phyloP scores from a whole-genome alignment of 2,888 invertebrate species.

The Silvanus unidentatus region DNA sequence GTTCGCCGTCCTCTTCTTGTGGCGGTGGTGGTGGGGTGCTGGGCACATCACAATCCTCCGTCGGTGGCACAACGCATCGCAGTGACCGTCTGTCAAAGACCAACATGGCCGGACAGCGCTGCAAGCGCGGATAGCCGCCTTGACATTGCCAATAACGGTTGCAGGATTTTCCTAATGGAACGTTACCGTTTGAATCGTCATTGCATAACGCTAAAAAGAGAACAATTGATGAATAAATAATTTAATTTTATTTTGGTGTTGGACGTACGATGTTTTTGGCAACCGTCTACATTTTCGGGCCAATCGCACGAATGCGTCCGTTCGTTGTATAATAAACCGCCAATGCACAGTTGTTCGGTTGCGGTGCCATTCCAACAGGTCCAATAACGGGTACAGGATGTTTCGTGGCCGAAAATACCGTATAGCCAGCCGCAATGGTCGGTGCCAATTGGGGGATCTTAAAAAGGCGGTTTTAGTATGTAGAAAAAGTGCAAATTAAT shows the following conservation, averaged over 20 bases:
- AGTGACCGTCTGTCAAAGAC: conserved; percentile 78
- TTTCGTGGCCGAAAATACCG: conserved; percentile 90
- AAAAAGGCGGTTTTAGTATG: conserved; percentile 9
- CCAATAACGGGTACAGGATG: conserved; percentile 89
- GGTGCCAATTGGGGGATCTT: conserved; percentile 75
- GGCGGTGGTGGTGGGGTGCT: conserved; percentile 65
- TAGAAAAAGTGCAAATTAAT: too few species aligned
- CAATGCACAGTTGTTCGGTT: conserved; percentile 87
- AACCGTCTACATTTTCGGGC: conserved; percentile 90
- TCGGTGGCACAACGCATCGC: conserved; percentile 83
- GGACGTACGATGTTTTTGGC: conserved; percentile 87
- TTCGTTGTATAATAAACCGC: conserved; percentile 85
- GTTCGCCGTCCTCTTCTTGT: conserved; percentile 49
- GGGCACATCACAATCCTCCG: conserved; percentile 82
- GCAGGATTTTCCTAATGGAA: conserved; percentile 85
- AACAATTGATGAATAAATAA: too few species aligned
- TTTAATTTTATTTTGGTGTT: conserved; percentile 1
- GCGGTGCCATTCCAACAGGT: conserved; percentile 94
- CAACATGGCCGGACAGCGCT: conserved; percentile 84
- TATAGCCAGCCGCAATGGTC: conserved; percentile 91
- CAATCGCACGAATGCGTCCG: conserved; percentile 87
- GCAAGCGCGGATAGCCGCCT: conserved; percentile 86
- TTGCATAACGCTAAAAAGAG: conserved; percentile 77
- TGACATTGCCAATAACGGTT: conserved; percentile 93
- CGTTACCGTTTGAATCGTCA: conserved; percentile 86